A percentile compares a stretch with the other conserved stretches of the same genome.
Conservation (phyloP, 2,797 vertebrate species). For the Danio choprae region DNA sequence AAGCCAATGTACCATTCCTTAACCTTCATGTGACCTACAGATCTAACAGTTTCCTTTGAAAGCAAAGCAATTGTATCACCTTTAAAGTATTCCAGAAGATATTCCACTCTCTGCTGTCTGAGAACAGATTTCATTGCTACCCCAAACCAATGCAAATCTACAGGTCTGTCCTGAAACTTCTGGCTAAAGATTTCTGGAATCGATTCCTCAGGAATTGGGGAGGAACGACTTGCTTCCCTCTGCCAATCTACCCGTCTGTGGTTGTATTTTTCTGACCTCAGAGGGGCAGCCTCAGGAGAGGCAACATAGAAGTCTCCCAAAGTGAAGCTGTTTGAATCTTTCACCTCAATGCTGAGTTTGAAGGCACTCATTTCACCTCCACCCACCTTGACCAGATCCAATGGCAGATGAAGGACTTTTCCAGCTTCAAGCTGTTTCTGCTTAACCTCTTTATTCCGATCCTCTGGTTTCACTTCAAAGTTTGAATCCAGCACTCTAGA, state of each 20-base stretch:
- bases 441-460: constrained; percentile 83
- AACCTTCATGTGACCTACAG: constrained; percentile 89
- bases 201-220: constrained; percentile 75
- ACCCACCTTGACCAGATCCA: constrained; percentile 81
- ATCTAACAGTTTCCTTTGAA: constrained; percentile 87
- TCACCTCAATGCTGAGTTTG: constrained; percentile 82
- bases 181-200: constrained; percentile 73
- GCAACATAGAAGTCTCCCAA: constrained; percentile 81
- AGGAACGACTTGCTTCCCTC: constrained; percentile 73
- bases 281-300: constrained; percentile 84
- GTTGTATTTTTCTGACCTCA: constrained; percentile 72
- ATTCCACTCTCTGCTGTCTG: constrained; percentile 89
- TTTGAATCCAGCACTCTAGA: constrained; percentile 76
- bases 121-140: constrained; percentile 92
- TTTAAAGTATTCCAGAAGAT: constrained; percentile 97
- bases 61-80: constrained; percentile 93
- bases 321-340: constrained; percentile 68
- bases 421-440: constrained; percentile 83
- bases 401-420: constrained; percentile 82
- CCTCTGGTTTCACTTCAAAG: constrained; percentile 84
- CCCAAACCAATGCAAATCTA: constrained; percentile 85
- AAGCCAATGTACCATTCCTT: constrained; percentile 97
- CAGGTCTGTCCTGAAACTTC: constrained; percentile 82
- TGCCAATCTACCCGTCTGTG: constrained; percentile 69
- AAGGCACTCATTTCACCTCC: constrained; percentile 82